Percentiles rank a stretch among this genome's conserved stretches.
phyloP scores from a whole-genome alignment of 2,113 vertebrate genomes.

The Silurus asotus region DNA sequence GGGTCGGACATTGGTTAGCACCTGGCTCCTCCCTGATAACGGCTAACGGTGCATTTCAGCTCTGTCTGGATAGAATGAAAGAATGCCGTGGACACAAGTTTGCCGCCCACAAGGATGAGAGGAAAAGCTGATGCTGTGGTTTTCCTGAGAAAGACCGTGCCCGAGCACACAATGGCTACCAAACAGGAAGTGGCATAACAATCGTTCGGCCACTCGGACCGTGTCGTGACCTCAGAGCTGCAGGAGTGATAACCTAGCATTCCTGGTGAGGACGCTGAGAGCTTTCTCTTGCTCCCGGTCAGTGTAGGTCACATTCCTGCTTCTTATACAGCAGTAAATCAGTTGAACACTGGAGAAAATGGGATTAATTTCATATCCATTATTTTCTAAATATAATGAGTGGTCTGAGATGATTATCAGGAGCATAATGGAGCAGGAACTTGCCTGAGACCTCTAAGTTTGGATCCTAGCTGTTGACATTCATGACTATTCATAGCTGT shows the following conservation, averaged over 20 bases:
- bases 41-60: not conserved
- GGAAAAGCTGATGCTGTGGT: slow-evolving; percentile 57
- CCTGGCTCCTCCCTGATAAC: not conserved
- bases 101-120: slow-evolving; percentile 45
- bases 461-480: too few relatives aligned
- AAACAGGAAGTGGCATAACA: slow-evolving; percentile 65
- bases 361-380: not conserved
- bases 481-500: too few relatives aligned
- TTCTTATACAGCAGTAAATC: slow-evolving; percentile 59
- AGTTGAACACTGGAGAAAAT: not conserved
- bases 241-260: slow-evolving; percentile 35
- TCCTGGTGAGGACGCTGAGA: slow-evolving; percentile 21
- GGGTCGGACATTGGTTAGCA: slow-evolving; percentile 16
- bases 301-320: slow-evolving; percentile 60
- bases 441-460: not conserved
- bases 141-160: slow-evolving; percentile 50
- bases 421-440: not conserved
- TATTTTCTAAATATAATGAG: not conserved
- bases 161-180: slow-evolving; percentile 64
- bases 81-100: slow-evolving; percentile 12
- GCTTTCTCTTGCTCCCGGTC: slow-evolving; percentile 17
- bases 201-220: slow-evolving; percentile 61
- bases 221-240: slow-evolving; percentile 49
- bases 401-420: not conserved
- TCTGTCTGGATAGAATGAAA: not conserved